Evolutionary conservation across 2,888 invertebrate species (phyloP).

Genomic region (Busseola fusca): DNA sequence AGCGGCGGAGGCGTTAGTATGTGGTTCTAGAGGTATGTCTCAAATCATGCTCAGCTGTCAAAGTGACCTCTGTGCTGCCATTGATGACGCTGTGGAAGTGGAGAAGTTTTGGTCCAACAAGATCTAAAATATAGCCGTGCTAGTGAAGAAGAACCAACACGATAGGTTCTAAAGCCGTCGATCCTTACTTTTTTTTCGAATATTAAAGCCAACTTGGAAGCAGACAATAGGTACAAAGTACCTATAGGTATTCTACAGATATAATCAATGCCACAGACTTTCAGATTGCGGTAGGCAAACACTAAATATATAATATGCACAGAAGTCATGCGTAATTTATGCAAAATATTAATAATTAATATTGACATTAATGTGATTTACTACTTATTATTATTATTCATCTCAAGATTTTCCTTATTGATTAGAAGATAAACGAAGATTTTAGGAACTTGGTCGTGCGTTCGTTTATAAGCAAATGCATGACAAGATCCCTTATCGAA

Average conservation of each 20-base stretch:
- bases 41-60: too few relatives aligned
- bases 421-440: slow-evolving; percentile 8
- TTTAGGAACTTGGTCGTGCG: slow-evolving; percentile 17
- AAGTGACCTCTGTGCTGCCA: too few relatives aligned
- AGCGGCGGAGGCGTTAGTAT: too few relatives aligned
- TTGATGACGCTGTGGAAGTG: too few relatives aligned
- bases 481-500: background rate
- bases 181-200: background rate
- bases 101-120: too few relatives aligned
- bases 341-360: slow-evolving; percentile 27
- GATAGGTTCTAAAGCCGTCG: background rate
- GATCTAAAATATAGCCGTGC: too few relatives aligned
- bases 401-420: slow-evolving; percentile 2
- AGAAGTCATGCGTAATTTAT: slow-evolving; percentile 31
- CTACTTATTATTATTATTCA: background rate
- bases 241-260: background rate
- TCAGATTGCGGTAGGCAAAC: background rate
- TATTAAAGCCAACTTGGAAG: background rate
- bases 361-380: slow-evolving; percentile 30
- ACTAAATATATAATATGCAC: slow-evolving; percentile 10
- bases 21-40: too few relatives aligned
- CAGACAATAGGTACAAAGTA: background rate
- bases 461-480: background rate
- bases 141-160: too few relatives aligned
- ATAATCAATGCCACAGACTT: background rate